Evolutionary conservation across 2,888 invertebrate genomes (phyloP).

Genomic region (Lasioglossum pauxillum): DNA sequence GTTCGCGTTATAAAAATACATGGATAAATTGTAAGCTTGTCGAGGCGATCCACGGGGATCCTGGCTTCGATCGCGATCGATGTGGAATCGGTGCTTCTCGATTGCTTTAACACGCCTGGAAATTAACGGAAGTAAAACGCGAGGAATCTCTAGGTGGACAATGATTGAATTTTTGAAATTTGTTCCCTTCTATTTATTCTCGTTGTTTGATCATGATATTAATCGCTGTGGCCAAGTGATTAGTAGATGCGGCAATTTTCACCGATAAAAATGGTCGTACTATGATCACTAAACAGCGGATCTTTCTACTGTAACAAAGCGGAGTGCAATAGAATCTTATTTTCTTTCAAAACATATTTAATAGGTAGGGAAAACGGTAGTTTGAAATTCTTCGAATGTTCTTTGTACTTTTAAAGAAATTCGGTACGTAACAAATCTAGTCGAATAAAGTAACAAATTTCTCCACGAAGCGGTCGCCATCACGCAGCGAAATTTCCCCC

Average conservation of each 20-base stretch:
- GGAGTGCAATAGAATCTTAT: too few species aligned
- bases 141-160: neutral
- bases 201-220: too few species aligned
- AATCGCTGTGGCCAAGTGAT: too few species aligned
- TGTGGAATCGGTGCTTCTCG: neutral
- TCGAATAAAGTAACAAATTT: neutral
- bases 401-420: neutral
- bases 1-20: conserved; percentile 67
- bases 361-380: too few species aligned
- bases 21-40: conserved; percentile 58
- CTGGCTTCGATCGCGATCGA: conserved; percentile 12
- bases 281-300: too few species aligned
- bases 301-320: too few species aligned
- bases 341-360: too few species aligned
- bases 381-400: too few species aligned
- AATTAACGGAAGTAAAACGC: neutral
- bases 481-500: neutral
- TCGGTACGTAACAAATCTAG: neutral
- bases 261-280: too few species aligned
- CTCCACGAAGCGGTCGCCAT: neutral
- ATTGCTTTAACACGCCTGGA: neutral
- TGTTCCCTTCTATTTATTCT: neutral
- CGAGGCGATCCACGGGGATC: conserved; percentile 23
- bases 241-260: too few species aligned
- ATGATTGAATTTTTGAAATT: neutral